Base-by-base conservation (phyloP, 1,140 invertebrate species). In the Aethina tumida region DNA sequence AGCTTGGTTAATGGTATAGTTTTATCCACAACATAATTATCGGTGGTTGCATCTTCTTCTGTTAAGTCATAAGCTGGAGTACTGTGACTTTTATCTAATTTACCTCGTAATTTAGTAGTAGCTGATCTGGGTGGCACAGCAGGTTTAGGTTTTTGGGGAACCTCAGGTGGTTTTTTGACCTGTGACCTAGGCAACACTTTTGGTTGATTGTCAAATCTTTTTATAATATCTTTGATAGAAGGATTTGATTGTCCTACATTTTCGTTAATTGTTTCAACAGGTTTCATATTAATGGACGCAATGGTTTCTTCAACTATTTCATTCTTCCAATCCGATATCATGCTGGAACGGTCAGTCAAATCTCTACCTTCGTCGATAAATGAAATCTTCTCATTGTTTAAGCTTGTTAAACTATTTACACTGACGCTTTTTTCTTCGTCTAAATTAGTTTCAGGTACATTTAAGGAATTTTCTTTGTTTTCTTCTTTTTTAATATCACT, bases 21-120 rank as follows among this genome's bases (percentile, higher is more conserved):
- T 31, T 24, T 31, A 9, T 31, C 27, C 8, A 21, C 4, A 6
- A 32, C 6, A 8, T 24, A 26, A 4, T 5, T 27, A 9, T 41
- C 47, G 13, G 41, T 29, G 18, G 36, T 20, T 6, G 41, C 29
- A n/a, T 41, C 29, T 19, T 50, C 52, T 8, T 68, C 65, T 2
- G 66, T 69, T 46, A 75, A 68, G 59, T 84, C 79, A 59, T 84
- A 84, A 0, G 78, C 77, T 0, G 81, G 81, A 3, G 79, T 82
- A 42, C 80, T 84, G 52, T 79, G 72, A 50, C 77, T 81, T 60
- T 84, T 84, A 60, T 85, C 81, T 24, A 84, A 60, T 25, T 69
- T 24, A 66, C 78, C 24, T 69, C 67, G 43, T 51, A 61, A 43
- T 53, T 64, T 54, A 13, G 41, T 54, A 7, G 48, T 51, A 9